Base-by-base conservation (phyloP, 2,888 invertebrate genomes). In the Agonopterix alstromeriana region DNA sequence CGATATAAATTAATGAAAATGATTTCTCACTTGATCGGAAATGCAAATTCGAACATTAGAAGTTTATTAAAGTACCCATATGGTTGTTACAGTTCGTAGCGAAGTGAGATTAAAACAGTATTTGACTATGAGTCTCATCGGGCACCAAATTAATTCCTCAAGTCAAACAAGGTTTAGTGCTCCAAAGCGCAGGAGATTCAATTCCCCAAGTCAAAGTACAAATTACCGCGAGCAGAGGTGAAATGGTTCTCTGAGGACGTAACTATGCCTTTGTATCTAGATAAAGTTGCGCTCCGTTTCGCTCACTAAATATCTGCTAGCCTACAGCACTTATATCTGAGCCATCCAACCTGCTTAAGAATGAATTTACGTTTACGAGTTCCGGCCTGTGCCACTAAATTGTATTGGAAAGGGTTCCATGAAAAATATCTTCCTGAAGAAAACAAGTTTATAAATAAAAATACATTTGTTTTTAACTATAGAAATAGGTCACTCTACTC, bases 371-470 rank as follows among this genome's bases (percentile, higher is more conserved):
- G 27, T 27, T 27, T 27, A 27, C 27, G 27, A 27, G 27, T 17
- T 17, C 75, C 67, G 69, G 70, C 72, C 63, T 61, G 65, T 69
- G 69, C 65, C 65, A 52, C 58, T 58, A 68, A 74, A 77, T 67
- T 67, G 66, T 66, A 65, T 68, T 63, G 63, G 62, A 60, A 55
- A 62, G 63, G 59, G 66, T 67, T 68, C 55, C 55, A 58, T 65
- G 55, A 61, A 61, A 62, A 64, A 67, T 60, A 65, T 66, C 59
- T 67, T 68, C 61, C 55, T 60, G 61, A 61, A 58, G 64, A 54
- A 58, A 63, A 64, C 60, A 60, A 57, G 54, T 61, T 42, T 10
- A 12, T 5, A 40, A 59, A 58, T 69, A 67, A 73, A 74, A 73
- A 71, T 17, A 17, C 17, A 17, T 2, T 17, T 17, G 17, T 17